Evolutionary conservation across 2,113 vertebrate species (phyloP).

Genomic region (Anseranas semipalmata): DNA sequence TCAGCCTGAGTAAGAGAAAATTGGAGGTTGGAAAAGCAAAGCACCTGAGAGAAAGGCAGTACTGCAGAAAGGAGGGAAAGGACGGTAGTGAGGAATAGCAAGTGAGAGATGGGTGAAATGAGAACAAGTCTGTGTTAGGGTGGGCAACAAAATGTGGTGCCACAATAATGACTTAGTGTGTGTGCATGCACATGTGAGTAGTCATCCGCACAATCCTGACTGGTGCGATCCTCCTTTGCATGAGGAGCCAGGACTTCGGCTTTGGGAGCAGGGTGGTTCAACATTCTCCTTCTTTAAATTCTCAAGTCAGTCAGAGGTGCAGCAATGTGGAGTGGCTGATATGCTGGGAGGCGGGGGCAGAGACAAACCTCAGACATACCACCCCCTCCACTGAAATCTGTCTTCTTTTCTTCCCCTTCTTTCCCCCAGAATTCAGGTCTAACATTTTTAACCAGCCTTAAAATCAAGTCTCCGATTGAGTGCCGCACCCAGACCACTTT

Average conservation of each 20-base stretch:
- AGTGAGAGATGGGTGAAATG: background rate
- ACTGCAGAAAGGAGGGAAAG: background rate
- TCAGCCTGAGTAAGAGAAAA: background rate
- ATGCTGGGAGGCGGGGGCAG: background rate
- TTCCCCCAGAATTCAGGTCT: conserved; percentile 52
- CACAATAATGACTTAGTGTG: background rate
- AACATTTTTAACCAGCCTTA: conserved; percentile 50
- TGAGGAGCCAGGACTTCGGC: background rate
- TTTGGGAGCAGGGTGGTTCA: background rate
- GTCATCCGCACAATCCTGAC: background rate
- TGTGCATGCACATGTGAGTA: fast-evolving
- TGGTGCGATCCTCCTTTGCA: background rate
- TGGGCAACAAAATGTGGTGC: background rate
- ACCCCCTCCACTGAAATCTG: background rate
- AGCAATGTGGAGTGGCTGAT: background rate
- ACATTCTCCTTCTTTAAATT: background rate
- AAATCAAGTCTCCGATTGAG: conserved; percentile 59
- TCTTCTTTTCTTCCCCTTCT: background rate
- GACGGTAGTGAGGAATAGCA: background rate
- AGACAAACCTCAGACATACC: background rate
- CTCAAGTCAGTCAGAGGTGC: background rate
- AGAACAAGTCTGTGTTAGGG: background rate
- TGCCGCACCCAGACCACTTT: conserved; percentile 18
- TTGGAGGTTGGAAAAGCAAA: background rate
- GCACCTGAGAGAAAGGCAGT: background rate